phyloP scores from a whole-genome alignment of 2,888 invertebrate genomes.

The Sialis fuliginosa region DNA sequence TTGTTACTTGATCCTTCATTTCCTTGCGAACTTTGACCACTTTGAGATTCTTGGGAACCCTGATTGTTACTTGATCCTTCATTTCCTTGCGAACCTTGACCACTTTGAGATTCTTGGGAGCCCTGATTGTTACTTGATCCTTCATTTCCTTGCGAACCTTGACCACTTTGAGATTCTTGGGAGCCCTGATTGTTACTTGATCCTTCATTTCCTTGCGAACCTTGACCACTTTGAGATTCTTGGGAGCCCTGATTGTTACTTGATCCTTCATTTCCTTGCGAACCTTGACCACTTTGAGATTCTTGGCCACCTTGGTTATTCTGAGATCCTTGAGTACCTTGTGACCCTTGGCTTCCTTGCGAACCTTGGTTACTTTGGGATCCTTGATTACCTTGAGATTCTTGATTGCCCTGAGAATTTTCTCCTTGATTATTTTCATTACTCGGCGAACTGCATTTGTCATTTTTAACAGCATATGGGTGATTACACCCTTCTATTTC shows the following conservation, averaged over 20 bases:
- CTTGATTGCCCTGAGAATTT: constrained; percentile 5
- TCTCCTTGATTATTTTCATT: constrained; percentile 4
- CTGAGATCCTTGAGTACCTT: constrained; percentile 4
- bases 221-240: constrained; percentile 2
- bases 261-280: constrained; percentile 5
- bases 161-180: constrained; percentile 7
- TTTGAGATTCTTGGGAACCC: constrained; percentile 6
- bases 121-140: constrained; percentile 5
- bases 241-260: constrained; percentile 8
- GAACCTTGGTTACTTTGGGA: constrained; percentile 4
- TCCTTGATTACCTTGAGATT: constrained; percentile 5
- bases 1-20: constrained; percentile 8
- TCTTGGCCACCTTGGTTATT: constrained; percentile 8
- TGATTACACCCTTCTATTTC: constrained; percentile 52
- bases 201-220: constrained; percentile 6
- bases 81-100: constrained; percentile 4
- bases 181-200: constrained; percentile 8
- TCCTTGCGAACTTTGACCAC: constrained; percentile 9
- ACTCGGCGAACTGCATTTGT: constrained; percentile 3
- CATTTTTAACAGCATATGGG: constrained; percentile 35
- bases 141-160: constrained; percentile 5
- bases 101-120: constrained; percentile 1
- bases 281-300: constrained; percentile 3
- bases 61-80: constrained; percentile 5
- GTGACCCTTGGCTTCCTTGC: constrained; percentile 6